Base-by-base conservation (phyloP, 2,888 invertebrate species). In the Trisateles emortualis region DNA sequence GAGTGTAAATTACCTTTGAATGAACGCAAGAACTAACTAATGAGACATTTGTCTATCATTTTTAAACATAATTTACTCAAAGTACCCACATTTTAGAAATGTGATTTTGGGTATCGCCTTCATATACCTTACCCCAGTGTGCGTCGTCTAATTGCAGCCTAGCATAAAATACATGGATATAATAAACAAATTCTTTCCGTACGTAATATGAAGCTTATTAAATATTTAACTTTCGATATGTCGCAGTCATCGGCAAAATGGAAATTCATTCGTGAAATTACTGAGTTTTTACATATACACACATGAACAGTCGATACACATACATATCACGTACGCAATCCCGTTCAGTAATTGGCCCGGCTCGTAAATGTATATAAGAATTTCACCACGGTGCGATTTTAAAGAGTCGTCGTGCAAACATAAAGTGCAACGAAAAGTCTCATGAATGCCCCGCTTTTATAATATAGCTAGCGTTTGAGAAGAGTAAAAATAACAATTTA, bases 401-500 rank as follows among this genome's bases (percentile, higher is more conserved):
- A 54, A 26, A 41, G 46, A 54, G 26, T 42, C 6, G 42, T 56
- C 29, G 38, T 49, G 42, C 32, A 38, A 52, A 45, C 44, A 38
- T 61, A 41, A 54, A 59, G 29, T 51, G 41, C 52, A 62, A 32
- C 24, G 40, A 45, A 47, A 51, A 44, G 48, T 10, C 38, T 47
- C 43, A 40, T 58, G 61, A 61, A 54, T 67, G 50, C 10, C 17
- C 17, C 44, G 56, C 55, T 61, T 26, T 69, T 59, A 61, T 52
- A 49, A 40, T 29, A 54, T 32, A 36, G 36, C 24, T 22, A 6
- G 33, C 39, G 45, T 48, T 38, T 39, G 1, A 45, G 14, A 68
- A 57, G 39, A 16, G 39, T 49, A 51, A 51, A 65, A 69, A 59
- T 59, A 59, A 59, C 52, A 52, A 66, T 54, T 59, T 41, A 17